Evolutionary conservation across 2,113 vertebrate genomes (phyloP), one percentile per base, ranked within the genome.

Genomic region (Dinomys branickii): DNA sequence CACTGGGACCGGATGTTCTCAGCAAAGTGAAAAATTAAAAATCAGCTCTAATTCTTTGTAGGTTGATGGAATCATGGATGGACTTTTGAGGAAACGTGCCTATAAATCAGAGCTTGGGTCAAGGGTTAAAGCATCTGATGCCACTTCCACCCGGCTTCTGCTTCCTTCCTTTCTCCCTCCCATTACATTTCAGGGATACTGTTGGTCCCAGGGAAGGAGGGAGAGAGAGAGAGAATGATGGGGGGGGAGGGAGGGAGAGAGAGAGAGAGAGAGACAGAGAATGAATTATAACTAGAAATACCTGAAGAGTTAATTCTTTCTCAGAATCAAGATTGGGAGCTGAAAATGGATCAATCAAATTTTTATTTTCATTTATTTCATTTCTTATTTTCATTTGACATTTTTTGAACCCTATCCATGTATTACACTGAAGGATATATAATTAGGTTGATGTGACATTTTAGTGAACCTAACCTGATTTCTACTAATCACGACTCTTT

Each of bases 321-420:
- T 56, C n/a, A 28, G 83, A 52, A 91, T 24, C 22, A 61, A 47
- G 67, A 33, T 28, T 89, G 17, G 9, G 12, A 30, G 4, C 33
- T 85, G 6, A 20, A 58, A 13, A 38, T 41, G 52, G 17, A 33
- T 91, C 14, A 54, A 20, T 94, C 56, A 80, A 12, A 69, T 52
- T 77, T 54, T 59, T 80, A 80, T 84, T 90, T 84, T 91, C n/a
- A 58, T 87, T 77, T 78, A 58, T n/a, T n/a, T n/a, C 41, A 95
- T 65, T 9, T 58, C 67, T 63, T 54, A 3, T 20, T 97, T 90
- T 88, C 58, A 82, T 16, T 82, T 82, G 87, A 26, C n/a, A 69
- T 92, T 93, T 88, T 88, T 26, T n/a, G 86, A 91, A 52, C 1
- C 12, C 13, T 52, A 52, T 73, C 26, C 69, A 52, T 44, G 63